phyloP scores from a whole-genome alignment of 37 sponge, comb jelly and placozoan species.

The Geodia barretti region DNA sequence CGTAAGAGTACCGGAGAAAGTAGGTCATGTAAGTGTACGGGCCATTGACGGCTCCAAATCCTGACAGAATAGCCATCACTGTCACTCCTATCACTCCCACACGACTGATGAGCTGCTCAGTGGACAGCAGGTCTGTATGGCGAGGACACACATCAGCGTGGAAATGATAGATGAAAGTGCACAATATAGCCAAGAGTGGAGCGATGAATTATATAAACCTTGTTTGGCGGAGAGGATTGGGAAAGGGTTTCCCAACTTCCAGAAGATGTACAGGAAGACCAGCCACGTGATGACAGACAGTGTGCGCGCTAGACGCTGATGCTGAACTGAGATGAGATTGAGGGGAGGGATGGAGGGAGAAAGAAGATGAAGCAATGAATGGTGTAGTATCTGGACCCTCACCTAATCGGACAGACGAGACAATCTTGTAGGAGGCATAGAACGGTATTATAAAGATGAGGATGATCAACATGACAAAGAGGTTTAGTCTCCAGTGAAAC shows the following conservation, averaged over 20 bases:
- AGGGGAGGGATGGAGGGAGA: background rate
- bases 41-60: constrained; percentile 99
- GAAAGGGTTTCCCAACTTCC: constrained; percentile 97
- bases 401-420: constrained; percentile 65
- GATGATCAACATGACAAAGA: constrained; percentile 83
- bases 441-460: constrained; percentile 89
- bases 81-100: constrained; percentile 99
- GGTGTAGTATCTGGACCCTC: constrained; percentile 3
- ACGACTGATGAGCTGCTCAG: constrained; percentile 95
- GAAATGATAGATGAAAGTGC: too few relatives aligned
- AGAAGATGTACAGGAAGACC: constrained; percentile 91
- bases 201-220: constrained; percentile 25
- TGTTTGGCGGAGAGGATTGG: constrained; percentile 90
- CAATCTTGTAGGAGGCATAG: constrained; percentile 71
- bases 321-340: constrained; percentile 14
- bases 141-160: constrained; percentile 4
- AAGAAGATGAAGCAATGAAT: background rate
- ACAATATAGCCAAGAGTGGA: background rate
- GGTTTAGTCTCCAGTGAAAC: constrained; percentile 92
- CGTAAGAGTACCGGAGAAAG: constrained; percentile 69
- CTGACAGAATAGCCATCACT: constrained; percentile 93
- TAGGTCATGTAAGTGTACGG: constrained; percentile 98
- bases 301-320: constrained; percentile 17
- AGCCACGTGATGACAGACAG: constrained; percentile 69
- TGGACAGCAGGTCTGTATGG: constrained; percentile 82